phyloP scores from a whole-genome alignment of 2,113 vertebrate genomes.

The Grammomys dolichurus region DNA sequence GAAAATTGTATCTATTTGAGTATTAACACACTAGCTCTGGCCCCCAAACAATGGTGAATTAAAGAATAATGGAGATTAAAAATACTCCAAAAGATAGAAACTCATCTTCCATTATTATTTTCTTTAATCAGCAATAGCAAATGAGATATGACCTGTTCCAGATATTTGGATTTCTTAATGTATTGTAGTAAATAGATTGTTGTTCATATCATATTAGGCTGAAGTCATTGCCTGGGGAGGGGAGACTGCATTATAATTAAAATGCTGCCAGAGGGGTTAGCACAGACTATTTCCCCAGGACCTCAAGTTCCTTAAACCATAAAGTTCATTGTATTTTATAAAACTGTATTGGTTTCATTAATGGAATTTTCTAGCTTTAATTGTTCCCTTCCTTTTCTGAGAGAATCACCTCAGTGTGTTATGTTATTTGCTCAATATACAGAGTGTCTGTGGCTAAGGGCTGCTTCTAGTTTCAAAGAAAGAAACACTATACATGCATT shows the following conservation, averaged over 20 bases:
- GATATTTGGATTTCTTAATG: slow-evolving; percentile 81
- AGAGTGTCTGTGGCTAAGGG: not conserved
- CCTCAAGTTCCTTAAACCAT: slow-evolving; percentile 72
- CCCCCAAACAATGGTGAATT: slow-evolving; percentile 25
- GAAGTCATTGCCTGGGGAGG: slow-evolving; percentile 40
- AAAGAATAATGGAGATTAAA: slow-evolving; percentile 52
- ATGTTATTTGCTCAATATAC: slow-evolving; percentile 16
- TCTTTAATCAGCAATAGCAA: slow-evolving; percentile 79
- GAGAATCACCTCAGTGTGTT: not conserved
- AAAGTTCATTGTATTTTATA: slow-evolving; percentile 49
- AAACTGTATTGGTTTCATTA: slow-evolving; percentile 9
- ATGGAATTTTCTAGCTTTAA: slow-evolving; percentile 7
- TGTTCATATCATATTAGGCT: slow-evolving; percentile 73
- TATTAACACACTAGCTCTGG: slow-evolving; percentile 31
- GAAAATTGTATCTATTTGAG: slow-evolving; percentile 31
- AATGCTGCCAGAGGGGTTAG: slow-evolving; percentile 63
- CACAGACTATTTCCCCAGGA: slow-evolving; percentile 74
- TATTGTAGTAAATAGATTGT: slow-evolving; percentile 73
- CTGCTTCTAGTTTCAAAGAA: not conserved
- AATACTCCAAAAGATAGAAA: slow-evolving; percentile 17
- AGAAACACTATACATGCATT: not conserved
- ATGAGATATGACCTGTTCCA: slow-evolving; percentile 78
- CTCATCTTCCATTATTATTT: slow-evolving; percentile 49
- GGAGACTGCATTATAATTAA: slow-evolving; percentile 73
- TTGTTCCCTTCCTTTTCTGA: slow-evolving; percentile 47